These are phyloP conservation scores for Schizaphis graminum DNA, from an alignment of 2,888 invertebrate species.

Conservation along the genomic window DNA sequence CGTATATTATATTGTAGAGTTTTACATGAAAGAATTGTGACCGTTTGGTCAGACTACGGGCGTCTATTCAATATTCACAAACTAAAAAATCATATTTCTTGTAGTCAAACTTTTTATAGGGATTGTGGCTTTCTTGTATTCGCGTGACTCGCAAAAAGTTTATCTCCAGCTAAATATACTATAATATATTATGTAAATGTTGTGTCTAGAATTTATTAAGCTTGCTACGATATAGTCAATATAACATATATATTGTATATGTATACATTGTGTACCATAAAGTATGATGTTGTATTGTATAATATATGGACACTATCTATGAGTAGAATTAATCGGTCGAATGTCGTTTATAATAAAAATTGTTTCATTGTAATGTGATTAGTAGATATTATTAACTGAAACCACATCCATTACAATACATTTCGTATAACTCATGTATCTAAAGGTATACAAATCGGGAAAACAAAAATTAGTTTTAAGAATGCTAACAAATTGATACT, in stretches of 20 bases:
- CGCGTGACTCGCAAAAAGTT: neutral
- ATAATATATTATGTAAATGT: neutral
- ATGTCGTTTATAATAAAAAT: neutral
- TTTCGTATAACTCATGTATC: neutral
- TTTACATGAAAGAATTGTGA: neutral
- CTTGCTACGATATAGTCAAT: neutral
- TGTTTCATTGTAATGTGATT: neutral
- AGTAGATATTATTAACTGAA: neutral
- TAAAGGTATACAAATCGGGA: neutral
- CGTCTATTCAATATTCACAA: neutral
- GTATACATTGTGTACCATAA: neutral
- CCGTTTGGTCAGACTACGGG: neutral
- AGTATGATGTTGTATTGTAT: neutral
- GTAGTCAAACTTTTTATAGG: neutral
- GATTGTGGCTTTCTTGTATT: neutral
- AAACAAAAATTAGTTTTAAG: neutral
- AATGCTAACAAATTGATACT: neutral
- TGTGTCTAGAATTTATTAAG: neutral
- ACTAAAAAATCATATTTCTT: neutral
- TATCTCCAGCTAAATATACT: neutral
- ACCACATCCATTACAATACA: neutral
- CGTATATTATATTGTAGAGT: neutral
- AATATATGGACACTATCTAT: neutral
- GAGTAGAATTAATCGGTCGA: neutral
- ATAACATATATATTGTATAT: neutral